phyloP scores from a whole-genome alignment of 2,113 vertebrate species.

The Turnix velox region DNA sequence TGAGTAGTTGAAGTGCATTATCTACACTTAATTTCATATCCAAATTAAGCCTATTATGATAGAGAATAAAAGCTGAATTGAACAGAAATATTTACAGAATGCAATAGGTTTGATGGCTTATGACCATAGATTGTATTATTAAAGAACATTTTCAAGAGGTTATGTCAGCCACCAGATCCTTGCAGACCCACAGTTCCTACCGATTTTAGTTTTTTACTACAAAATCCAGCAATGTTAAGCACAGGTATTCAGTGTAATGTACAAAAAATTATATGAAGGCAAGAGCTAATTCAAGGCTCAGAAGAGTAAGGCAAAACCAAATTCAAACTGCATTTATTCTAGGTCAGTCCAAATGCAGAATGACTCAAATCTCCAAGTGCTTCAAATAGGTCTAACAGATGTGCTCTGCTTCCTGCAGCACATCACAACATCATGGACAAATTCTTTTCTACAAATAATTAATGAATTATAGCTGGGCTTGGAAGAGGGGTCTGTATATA shows the following conservation, averaged over 20 bases:
- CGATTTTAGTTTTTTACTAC: not conserved
- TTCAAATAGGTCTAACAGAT: not conserved
- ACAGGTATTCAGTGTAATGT: not conserved
- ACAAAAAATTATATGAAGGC: not conserved
- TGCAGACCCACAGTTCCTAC: not conserved
- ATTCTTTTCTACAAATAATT: not conserved
- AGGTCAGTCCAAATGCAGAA: fast-evolving
- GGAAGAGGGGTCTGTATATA: not conserved
- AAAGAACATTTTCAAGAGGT: not conserved
- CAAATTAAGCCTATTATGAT: not conserved
- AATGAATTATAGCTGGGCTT: not conserved
- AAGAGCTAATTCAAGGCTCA: not conserved
- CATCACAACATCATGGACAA: not conserved
- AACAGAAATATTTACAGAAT: not conserved
- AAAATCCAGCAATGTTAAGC: not conserved
- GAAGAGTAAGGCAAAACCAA: not conserved
- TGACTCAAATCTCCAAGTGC: not conserved
- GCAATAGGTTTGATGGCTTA: not conserved
- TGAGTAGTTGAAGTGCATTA: not conserved
- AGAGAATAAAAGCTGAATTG: not conserved
- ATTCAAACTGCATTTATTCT: not conserved
- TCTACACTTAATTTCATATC: not conserved
- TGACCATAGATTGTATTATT: not conserved
- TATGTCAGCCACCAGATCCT: not conserved
- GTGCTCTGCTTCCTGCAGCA: not conserved